Evolutionary conservation across 2,888 invertebrate species (phyloP).

Genomic region (Ochropleura leucogaster): DNA sequence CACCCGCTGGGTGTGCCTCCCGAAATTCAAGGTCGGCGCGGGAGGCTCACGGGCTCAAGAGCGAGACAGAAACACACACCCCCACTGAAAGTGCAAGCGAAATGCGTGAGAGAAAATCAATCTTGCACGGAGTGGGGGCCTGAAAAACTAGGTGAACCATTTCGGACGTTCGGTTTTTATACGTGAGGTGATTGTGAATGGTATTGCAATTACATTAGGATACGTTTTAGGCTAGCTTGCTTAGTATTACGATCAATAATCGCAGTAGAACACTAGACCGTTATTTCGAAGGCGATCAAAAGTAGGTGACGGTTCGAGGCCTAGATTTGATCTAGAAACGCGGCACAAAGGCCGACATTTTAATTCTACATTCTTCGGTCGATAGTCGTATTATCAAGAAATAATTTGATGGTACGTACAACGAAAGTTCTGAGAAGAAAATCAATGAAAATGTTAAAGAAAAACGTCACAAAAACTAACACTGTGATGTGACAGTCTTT

Average conservation of each 20-base stretch:
- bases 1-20: slow-evolving; percentile 72
- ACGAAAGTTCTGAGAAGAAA: slow-evolving; percentile 29
- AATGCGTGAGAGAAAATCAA: slow-evolving; percentile 89
- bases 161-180: slow-evolving; percentile 75
- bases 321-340: slow-evolving; percentile 43
- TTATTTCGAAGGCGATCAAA: slow-evolving; percentile 27
- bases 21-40: slow-evolving; percentile 88
- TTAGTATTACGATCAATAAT: slow-evolving; percentile 43
- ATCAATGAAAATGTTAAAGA: slow-evolving; percentile 35
- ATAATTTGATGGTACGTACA: slow-evolving; percentile 13
- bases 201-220: slow-evolving; percentile 68
- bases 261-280: slow-evolving; percentile 30
- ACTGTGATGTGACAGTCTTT: slow-evolving; percentile 40
- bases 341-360: slow-evolving; percentile 20
- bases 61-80: slow-evolving; percentile 79
- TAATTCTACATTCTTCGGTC: slow-evolving; percentile 3
- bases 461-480: slow-evolving; percentile 36
- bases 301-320: slow-evolving; percentile 29
- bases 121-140: slow-evolving; percentile 86
- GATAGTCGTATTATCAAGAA: not conserved
- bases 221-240: slow-evolving; percentile 43
- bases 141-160: slow-evolving; percentile 89
- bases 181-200: slow-evolving; percentile 74
- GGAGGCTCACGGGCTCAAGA: slow-evolving; percentile 76
- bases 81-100: slow-evolving; percentile 87